Base-by-base conservation (phyloP, 2,113 vertebrate genomes). In the Ursus arctos region DNA sequence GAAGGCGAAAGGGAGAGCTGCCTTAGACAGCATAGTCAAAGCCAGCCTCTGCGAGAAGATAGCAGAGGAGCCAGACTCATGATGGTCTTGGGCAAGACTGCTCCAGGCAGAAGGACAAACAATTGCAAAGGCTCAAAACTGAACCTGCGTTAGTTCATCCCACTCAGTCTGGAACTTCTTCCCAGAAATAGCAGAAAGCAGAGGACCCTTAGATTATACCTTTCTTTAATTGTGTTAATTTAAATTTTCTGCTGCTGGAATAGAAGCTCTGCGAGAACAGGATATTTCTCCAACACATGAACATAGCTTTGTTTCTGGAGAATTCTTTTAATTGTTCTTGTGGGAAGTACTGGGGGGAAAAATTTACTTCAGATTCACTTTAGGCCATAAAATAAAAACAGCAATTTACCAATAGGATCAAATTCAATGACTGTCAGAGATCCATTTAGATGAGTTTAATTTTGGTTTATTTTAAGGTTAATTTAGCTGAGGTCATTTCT, bases 321-420 rank as follows among this genome's bases (percentile, higher is more conserved):
- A 97, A 92, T 85, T 90, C 43, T 95, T 33, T 71, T 33, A 93
- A 74, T 22, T 83, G 24, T 79, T 33, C 31, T 57, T 1, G 55
- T 77, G 10, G 76, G 57, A 86, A 15, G 40, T 47, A 65, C 13
- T 89, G 13, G 18, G 14, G 31, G 26, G 55, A 53, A 36, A 49
- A 16, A 49, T 67, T 93, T 59, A 43, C 14, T 71, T 88, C 43
- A 92, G 14, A 95, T 77, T 93, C 59, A 79, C 24, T 97, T 69
- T 83, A 36, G 61, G 2, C 16, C 36, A 76, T 82, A 96, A 95
- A 95, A 93, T 81, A 89, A 92, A 93, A 82, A 86, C 8, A 69
- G 12, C 51, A 88, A 36, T 76, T 95, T 93, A 94, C 21, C 33
- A 95, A 67, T 31, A 71, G 31, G 6, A 89, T 69, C 3, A 43